A percentile compares a stretch with the other conserved stretches of the same genome.
Evolutionary conservation across 2,888 invertebrate species (phyloP).

Genomic region (Pterostichus niger): DNA sequence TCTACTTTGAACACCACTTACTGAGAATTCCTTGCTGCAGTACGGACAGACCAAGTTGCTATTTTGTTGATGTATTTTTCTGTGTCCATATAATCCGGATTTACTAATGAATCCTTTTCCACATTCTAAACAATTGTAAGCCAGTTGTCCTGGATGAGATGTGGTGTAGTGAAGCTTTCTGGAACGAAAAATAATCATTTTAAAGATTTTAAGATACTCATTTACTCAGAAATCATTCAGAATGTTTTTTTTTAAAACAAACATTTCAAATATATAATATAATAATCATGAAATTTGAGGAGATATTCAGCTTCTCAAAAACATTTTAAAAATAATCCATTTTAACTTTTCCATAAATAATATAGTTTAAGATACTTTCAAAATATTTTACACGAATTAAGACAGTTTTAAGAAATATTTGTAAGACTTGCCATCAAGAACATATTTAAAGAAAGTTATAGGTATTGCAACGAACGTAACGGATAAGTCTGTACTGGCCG

Average conservation of each 20-base stretch:
- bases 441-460: too few species aligned
- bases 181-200: constrained; percentile 56
- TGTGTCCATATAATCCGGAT: constrained; percentile 80
- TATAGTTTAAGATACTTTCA: too few species aligned
- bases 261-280: neutral
- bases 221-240: neutral
- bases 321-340: too few species aligned
- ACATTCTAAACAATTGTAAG: constrained; percentile 79
- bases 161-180: constrained; percentile 80
- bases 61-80: constrained; percentile 77
- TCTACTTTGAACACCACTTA: too few species aligned
- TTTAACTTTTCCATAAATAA: too few species aligned
- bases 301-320: too few species aligned
- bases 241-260: neutral
- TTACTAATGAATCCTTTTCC: constrained; percentile 81
- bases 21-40: constrained; percentile 79
- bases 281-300: neutral
- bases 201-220: neutral
- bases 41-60: constrained; percentile 76
- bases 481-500: too few species aligned
- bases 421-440: too few species aligned
- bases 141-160: constrained; percentile 78
- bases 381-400: too few species aligned
- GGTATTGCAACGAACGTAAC: too few species aligned
- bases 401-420: too few species aligned